phyloP scores from a whole-genome alignment of 2,888 invertebrate species.

The Cancer borealis region DNA sequence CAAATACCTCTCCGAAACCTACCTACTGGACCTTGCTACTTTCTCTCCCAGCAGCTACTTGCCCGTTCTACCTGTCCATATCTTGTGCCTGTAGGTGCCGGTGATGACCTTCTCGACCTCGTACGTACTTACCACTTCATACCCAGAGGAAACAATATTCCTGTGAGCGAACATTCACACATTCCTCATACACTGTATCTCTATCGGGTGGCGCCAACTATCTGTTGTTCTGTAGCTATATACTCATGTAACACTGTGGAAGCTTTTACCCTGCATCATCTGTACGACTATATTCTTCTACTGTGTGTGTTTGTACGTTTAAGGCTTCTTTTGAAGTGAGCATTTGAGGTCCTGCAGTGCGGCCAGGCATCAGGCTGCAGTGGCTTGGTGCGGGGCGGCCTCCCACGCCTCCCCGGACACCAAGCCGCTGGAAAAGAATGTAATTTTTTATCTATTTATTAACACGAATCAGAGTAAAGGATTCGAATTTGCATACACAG shows the following conservation, averaged over 20 bases:
- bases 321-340: constrained; percentile 16
- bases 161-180: not conserved
- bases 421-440: not conserved
- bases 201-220: constrained; percentile 13
- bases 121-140: not conserved
- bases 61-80: constrained; percentile 16
- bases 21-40: not conserved
- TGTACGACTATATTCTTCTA: constrained; percentile 40
- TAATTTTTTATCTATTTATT: not conserved
- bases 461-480: too few relatives aligned
- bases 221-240: constrained; percentile 29
- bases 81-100: constrained; percentile 33
- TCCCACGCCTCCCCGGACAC: not conserved
- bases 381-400: not conserved
- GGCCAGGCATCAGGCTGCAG: not conserved
- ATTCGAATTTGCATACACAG: not conserved
- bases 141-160: not conserved
- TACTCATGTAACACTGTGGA: constrained; percentile 22
- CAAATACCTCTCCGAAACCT: not conserved
- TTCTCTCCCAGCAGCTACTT: constrained; percentile 9
- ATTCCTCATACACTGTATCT: constrained; percentile 18
- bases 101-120: constrained; percentile 21
- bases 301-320: constrained; percentile 40
- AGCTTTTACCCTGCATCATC: constrained; percentile 39
- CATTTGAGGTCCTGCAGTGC: constrained; percentile 9